These are phyloP conservation scores for Mimas tiliae DNA, from an alignment of 2,888 invertebrate genomes.

Conservation along the genomic window DNA sequence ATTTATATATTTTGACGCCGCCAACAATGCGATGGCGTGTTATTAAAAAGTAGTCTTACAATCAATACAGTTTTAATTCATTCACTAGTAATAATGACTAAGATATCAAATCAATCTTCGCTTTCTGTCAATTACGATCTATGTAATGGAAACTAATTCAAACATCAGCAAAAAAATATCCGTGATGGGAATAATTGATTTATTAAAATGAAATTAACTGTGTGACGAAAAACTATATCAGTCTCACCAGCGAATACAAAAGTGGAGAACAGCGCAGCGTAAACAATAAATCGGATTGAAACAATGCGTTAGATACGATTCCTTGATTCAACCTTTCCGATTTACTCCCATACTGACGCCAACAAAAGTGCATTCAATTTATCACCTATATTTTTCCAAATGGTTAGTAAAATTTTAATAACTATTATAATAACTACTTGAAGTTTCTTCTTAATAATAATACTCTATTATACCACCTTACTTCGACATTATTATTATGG, in stretches of 20 bases:
- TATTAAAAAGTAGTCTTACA: not conserved
- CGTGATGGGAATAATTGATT: not conserved
- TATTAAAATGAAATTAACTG: conserved; percentile 24
- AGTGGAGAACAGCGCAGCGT: conserved; percentile 18
- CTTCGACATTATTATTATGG: too few species aligned
- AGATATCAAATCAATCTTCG: not conserved
- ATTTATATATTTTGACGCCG: too few species aligned
- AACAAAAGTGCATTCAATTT: conserved; percentile 33
- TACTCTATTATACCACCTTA: too few species aligned
- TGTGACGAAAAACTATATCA: not conserved
- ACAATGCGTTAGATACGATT: conserved; percentile 38
- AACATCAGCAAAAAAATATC: conserved; percentile 3
- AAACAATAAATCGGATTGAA: conserved; percentile 27
- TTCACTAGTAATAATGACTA: not conserved
- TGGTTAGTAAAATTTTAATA: not conserved
- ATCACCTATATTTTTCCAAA: not conserved
- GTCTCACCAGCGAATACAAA: not conserved
- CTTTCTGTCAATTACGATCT: conserved; percentile 2
- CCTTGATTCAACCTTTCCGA: conserved; percentile 42
- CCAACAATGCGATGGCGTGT: too few species aligned
- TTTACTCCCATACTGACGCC: conserved; percentile 41
- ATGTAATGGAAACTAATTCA: not conserved
- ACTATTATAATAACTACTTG: too few species aligned
- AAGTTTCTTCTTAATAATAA: too few species aligned
- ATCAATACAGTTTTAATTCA: not conserved